Conservation (phyloP, 1,140 invertebrate species). For the Aplysia californica region DNA sequence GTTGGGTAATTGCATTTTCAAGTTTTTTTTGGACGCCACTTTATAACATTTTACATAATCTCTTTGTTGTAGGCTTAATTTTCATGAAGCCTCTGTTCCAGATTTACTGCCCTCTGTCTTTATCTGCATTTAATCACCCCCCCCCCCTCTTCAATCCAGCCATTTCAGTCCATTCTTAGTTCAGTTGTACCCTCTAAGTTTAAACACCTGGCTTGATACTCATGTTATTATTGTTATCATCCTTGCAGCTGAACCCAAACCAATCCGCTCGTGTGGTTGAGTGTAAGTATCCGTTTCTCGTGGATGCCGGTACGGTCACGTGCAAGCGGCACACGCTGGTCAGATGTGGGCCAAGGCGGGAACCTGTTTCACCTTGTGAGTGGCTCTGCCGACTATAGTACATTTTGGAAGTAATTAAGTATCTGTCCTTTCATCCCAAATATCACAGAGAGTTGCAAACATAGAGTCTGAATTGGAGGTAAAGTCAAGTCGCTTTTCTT, state of each 20-base stretch:
- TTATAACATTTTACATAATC: too few relatives aligned
- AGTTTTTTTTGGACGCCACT: too few relatives aligned
- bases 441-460: too few relatives aligned
- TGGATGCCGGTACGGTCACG: slow-evolving; percentile 19
- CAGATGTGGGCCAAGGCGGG: slow-evolving; percentile 34
- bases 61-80: background rate
- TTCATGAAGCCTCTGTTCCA: too few relatives aligned
- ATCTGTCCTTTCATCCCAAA: too few relatives aligned
- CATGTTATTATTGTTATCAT: background rate
- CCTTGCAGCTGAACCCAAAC: slow-evolving; percentile 24
- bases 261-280: slow-evolving; percentile 32
- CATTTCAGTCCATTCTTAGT: background rate
- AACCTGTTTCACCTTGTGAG: slow-evolving; percentile 52
- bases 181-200: background rate
- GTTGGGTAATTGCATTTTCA: too few relatives aligned
- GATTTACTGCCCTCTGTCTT: background rate
- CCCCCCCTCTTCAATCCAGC: background rate
- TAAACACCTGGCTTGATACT: background rate
- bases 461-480: too few relatives aligned
- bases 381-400: too few relatives aligned
- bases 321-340: slow-evolving; percentile 44
- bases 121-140: background rate
- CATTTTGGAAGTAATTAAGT: background rate
- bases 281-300: slow-evolving; percentile 51
- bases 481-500: background rate